Evolutionary conservation across 2,888 invertebrate genomes (phyloP).

Genomic region (Neoascia interrupta): DNA sequence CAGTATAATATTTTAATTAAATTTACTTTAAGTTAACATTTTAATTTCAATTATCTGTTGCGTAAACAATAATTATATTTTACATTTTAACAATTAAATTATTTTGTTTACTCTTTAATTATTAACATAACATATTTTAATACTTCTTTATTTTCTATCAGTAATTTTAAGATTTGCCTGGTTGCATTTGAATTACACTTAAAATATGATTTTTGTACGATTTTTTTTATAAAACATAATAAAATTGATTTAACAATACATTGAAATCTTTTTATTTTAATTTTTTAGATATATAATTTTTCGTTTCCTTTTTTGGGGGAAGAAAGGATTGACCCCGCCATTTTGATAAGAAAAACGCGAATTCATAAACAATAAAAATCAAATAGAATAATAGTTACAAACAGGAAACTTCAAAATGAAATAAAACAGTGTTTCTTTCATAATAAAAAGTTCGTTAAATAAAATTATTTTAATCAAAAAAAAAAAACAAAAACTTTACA

Average conservation of each 20-base stretch:
- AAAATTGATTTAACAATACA: conserved; percentile 25
- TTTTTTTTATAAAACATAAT: conserved; percentile 43
- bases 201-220: conserved; percentile 50
- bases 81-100: conserved; percentile 9
- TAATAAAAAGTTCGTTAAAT: no score
- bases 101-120: conserved; percentile 11
- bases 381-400: no score
- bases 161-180: conserved; percentile 31
- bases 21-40: conserved; percentile 17
- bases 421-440: no score
- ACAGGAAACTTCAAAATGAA: no score
- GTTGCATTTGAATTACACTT: conserved; percentile 36
- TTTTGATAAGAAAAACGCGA: no score
- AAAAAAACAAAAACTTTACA: no score
- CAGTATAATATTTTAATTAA: conserved; percentile 2
- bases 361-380: no score
- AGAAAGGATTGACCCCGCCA: no score
- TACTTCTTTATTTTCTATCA: background rate
- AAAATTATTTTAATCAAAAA: no score
- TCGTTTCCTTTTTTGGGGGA: background rate
- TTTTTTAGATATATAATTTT: background rate
- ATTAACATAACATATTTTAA: conserved; percentile 2
- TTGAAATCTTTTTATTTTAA: conserved; percentile 13
- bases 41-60: background rate
- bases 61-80: no score